phyloP scores from a whole-genome alignment of 2,888 invertebrate species.

The Thymelicus sylvestris region DNA sequence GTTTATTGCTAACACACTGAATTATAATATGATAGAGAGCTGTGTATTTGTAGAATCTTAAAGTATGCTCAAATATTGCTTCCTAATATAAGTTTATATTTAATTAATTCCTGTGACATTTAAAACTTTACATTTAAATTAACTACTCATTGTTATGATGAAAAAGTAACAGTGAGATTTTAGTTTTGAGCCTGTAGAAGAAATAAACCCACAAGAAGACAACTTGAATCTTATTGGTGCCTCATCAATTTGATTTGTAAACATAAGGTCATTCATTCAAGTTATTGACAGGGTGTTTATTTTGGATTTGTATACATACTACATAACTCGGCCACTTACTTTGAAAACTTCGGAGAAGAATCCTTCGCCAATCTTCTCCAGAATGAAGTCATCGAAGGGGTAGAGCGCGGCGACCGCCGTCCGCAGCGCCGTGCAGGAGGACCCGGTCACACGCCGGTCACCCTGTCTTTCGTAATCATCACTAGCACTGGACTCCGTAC shows the following conservation, averaged over 20 bases:
- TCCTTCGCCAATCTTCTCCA: conserved; percentile 96
- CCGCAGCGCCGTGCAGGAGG: conserved; percentile 94
- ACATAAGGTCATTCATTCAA: not conserved
- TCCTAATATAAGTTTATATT: too few relatives aligned
- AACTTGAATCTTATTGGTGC: conserved; percentile 1
- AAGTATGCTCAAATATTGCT: too few relatives aligned
- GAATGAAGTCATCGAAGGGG: conserved; percentile 96
- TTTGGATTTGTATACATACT: not conserved
- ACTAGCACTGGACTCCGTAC: conserved; percentile 82
- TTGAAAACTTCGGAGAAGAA: conserved; percentile 99
- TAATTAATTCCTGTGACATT: not conserved
- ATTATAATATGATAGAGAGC: not conserved
- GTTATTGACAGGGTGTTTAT: not conserved
- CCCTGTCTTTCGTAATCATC: conserved; percentile 73
- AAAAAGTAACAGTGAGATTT: not conserved
- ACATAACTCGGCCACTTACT: conserved; percentile 84
- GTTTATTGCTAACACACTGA: not conserved
- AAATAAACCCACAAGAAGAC: not conserved
- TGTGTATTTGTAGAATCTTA: not conserved
- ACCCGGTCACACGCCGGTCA: conserved; percentile 76
- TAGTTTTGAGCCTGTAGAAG: not conserved
- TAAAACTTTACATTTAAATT: not conserved
- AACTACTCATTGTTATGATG: not conserved
- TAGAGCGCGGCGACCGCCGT: conserved; percentile 96
- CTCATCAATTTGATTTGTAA: not conserved